Conservation (phyloP, 2,888 invertebrate genomes). For the Pardosa pseudoannulata region DNA sequence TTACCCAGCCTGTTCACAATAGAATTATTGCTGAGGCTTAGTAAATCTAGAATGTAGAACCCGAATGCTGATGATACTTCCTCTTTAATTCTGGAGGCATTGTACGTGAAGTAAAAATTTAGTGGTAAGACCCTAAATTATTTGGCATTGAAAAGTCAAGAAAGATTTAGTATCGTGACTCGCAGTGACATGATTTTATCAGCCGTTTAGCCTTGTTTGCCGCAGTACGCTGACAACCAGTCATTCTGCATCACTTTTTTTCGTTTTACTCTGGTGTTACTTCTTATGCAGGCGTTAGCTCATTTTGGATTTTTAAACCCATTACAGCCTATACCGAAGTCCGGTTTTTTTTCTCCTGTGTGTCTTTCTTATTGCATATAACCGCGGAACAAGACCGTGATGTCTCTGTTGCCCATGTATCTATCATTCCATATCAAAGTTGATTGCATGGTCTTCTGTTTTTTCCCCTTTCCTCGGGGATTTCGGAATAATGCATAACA, state of each 20-base stretch:
- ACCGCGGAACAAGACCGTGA: not conserved
- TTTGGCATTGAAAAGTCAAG: constrained; percentile 1
- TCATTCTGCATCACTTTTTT: not conserved
- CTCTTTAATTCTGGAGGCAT: not conserved
- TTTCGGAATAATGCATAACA: too few relatives aligned
- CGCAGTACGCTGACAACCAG: not conserved
- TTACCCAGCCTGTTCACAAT: too few relatives aligned
- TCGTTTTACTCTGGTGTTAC: not conserved
- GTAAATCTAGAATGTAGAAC: not conserved
- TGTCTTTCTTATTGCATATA: not conserved
- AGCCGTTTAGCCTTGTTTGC: not conserved
- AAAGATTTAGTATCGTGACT: not conserved
- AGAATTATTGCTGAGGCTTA: too few relatives aligned
- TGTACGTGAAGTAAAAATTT: too few relatives aligned
- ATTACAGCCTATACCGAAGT: too few relatives aligned
- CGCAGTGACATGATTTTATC: not conserved
- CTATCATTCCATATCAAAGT: too few relatives aligned
- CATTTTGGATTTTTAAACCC: too few relatives aligned
- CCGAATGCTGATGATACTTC: not conserved
- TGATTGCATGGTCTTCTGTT: too few relatives aligned
- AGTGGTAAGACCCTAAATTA: not conserved
- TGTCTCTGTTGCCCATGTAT: not conserved
- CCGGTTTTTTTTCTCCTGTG: too few relatives aligned
- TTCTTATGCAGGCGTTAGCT: too few relatives aligned
- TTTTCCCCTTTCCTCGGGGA: too few relatives aligned